phyloP scores from a whole-genome alignment of 2,888 invertebrate species.

The Stenchaetothrips biformis region DNA sequence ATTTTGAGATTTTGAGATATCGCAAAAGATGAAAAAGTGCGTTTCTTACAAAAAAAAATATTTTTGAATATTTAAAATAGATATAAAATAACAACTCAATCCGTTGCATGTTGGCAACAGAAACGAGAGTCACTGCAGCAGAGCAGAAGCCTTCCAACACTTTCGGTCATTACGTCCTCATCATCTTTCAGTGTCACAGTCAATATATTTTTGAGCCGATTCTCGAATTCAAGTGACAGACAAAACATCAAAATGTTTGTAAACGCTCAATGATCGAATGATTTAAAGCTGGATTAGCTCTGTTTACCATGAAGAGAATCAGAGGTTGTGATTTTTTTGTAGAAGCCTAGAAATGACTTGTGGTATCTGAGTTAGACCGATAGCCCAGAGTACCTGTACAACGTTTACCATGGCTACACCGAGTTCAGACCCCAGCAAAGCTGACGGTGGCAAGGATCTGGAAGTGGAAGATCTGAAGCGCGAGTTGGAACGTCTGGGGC shows the following conservation, averaged over 20 bases:
- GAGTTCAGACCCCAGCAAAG: background rate
- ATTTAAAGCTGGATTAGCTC: background rate
- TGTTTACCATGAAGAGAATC: background rate
- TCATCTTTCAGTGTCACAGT: background rate
- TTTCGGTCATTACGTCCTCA: background rate
- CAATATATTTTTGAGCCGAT: background rate
- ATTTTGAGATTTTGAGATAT: too few relatives aligned
- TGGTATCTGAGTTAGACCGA: background rate
- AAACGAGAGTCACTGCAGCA: background rate
- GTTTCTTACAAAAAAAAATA: too few relatives aligned
- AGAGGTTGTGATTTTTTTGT: background rate
- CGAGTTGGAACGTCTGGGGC: conserved; percentile 81
- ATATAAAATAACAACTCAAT: too few relatives aligned
- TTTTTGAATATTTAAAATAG: too few relatives aligned
- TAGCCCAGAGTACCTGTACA: background rate
- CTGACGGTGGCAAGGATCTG: background rate
- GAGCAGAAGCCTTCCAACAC: conserved; percentile 5
- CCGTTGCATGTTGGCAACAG: background rate
- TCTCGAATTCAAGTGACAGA: background rate
- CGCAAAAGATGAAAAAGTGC: too few relatives aligned
- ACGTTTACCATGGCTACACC: background rate
- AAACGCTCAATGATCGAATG: background rate
- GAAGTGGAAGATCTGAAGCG: conserved; percentile 58
- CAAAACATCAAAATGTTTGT: background rate
- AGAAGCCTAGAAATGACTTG: background rate